Conservation (phyloP, 2,113 vertebrate species). For the Prinia subflava region DNA sequence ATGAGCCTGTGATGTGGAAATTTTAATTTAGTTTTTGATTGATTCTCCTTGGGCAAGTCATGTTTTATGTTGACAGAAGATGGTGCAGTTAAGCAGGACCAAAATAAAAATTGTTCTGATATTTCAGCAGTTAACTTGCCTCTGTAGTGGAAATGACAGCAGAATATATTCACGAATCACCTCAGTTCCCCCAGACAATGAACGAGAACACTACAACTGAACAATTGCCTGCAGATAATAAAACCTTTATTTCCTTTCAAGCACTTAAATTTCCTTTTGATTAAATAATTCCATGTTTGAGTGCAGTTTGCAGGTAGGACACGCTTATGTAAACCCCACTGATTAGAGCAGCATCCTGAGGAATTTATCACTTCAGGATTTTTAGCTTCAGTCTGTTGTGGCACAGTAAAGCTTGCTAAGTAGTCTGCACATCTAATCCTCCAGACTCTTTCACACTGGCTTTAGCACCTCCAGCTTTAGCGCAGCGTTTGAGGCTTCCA, state of each 20-base stretch:
- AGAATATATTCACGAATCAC: background rate
- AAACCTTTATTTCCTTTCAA: constrained; percentile 13
- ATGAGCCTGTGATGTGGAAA: background rate
- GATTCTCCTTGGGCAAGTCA: background rate
- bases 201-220: background rate
- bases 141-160: background rate
- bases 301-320: background rate
- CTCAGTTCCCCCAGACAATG: background rate
- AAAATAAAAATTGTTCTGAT: background rate
- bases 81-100: background rate
- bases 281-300: constrained; percentile 33
- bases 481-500: background rate
- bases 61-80: background rate
- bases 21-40: background rate
- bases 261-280: constrained; percentile 9
- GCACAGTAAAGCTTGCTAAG: background rate
- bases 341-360: background rate
- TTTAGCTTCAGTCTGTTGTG: background rate
- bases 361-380: background rate
- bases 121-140: background rate
- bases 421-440: background rate
- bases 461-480: background rate
- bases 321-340: background rate
- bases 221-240: constrained; percentile 3
- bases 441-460: background rate